Conservation (phyloP, 2,888 invertebrate species). For the Mactromeris polynyma region DNA sequence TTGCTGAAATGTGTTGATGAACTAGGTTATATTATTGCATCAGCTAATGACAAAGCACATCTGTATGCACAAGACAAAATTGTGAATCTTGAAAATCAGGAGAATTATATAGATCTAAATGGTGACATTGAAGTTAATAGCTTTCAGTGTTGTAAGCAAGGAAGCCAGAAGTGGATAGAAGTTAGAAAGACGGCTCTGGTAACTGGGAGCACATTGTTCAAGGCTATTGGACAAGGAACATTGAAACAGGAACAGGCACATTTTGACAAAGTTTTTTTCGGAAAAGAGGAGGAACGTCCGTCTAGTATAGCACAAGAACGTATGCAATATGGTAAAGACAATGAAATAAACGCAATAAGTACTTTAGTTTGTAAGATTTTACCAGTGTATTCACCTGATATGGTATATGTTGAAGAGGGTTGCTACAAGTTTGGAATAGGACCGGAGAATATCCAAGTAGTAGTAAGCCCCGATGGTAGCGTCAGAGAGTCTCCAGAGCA, state of each 20-base stretch:
- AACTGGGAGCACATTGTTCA: slow-evolving; percentile 10
- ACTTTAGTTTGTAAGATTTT: slow-evolving; percentile 50
- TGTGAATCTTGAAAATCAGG: too few species aligned
- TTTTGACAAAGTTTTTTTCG: slow-evolving; percentile 38
- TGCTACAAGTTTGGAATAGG: too few species aligned
- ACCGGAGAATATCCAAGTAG: too few species aligned
- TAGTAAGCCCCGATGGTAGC: background rate
- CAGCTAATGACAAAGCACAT: too few species aligned
- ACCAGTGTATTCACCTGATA: slow-evolving; percentile 24
- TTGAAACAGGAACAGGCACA: slow-evolving; percentile 25
- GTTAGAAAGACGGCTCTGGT: background rate
- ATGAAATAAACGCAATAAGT: slow-evolving; percentile 60
- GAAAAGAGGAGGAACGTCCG: slow-evolving; percentile 16
- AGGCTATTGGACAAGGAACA: slow-evolving; percentile 23
- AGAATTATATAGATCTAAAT: too few species aligned
- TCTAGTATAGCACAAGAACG: background rate
- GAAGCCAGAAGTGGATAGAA: slow-evolving; percentile 42
- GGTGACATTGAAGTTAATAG: too few species aligned
- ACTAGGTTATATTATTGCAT: too few species aligned
- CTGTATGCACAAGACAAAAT: too few species aligned
- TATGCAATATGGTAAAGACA: slow-evolving; percentile 51
- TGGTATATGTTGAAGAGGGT: slow-evolving; percentile 55
- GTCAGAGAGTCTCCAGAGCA: background rate
- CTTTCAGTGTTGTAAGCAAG: too few species aligned
- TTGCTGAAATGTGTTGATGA: background rate